Evolutionary conservation across 2,888 invertebrate species (phyloP), one percentile per base, ranked within the genome.

Genomic region (Malthinus seriepunctatus): DNA sequence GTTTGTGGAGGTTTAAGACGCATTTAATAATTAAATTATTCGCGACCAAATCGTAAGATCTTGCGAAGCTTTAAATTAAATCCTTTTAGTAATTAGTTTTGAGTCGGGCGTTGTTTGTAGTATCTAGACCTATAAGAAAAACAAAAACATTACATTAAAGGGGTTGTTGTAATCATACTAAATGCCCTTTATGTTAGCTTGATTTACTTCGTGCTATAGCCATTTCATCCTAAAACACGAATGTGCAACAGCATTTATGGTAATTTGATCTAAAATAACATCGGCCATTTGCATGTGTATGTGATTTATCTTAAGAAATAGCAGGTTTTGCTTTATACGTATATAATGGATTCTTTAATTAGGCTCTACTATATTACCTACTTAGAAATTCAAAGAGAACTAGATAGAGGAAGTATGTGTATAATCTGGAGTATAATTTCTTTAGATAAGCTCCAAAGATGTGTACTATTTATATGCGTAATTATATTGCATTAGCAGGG

Each of bases 211-310:
- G 57, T 51, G 57, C 57, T 50, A 15, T 9, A 51, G 57, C 34
- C 47, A 57, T 57, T 51, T 57, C 51, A 39, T 46, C 51, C 47
- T 51, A 50, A 57, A 57, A 57, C 57, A 51, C 51, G 57, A 57
- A 39, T 57, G 57, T 51, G 51, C 51, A 51, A 47, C 57, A 35
- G 48, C 48, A 46, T 57, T 51, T 57, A 57, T 57, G 57, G 51
- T 57, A 57, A 57, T 57, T 57, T 51, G 35, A 57, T 51, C 57
- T 51, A 51, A 47, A 57, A 51, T 50, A 57, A 51, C 57, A 57
- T 46, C 57, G 34, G 51, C 44, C 45, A 57, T 57, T 57, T 57
- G 57, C 57, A 57, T 57, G 57, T 37, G 57, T 51, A 57, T 32
- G 46, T 57, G 51, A 51, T 57, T 51, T 57, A 51, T 57, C 51